phyloP scores from a whole-genome alignment of 2,888 invertebrate species.

The Merodon equestris region DNA sequence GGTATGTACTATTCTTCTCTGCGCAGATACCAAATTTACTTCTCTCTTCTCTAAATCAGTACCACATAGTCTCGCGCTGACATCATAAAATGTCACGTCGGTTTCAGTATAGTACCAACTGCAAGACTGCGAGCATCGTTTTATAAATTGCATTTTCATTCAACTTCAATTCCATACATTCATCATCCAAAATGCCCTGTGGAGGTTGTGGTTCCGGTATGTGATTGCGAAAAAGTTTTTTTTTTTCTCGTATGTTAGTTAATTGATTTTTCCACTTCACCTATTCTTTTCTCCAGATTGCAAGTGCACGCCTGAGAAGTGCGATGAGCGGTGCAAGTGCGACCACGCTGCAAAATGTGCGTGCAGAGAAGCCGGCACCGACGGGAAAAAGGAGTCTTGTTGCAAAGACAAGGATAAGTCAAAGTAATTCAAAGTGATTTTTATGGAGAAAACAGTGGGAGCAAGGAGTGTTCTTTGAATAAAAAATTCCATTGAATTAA shows the following conservation, averaged over 20 bases:
- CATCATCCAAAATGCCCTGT: slow-evolving; percentile 59
- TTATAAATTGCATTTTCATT: background rate
- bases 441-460: no score
- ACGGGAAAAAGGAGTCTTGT: slow-evolving; percentile 69
- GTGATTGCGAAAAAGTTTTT: background rate
- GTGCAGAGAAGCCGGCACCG: slow-evolving; percentile 68
- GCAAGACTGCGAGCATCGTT: no score
- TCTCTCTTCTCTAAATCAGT: no score
- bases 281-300: slow-evolving; percentile 71
- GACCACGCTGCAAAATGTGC: slow-evolving; percentile 71
- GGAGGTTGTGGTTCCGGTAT: slow-evolving; percentile 63
- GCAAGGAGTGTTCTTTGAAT: no score
- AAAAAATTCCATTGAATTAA: no score
- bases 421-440: slow-evolving; percentile 37
- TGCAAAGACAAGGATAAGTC: slow-evolving; percentile 67
- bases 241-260: background rate
- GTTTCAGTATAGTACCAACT: no score
- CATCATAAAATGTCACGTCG: no score
- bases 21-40: no score
- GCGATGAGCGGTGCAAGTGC: slow-evolving; percentile 75
- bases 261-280: slow-evolving; percentile 40
- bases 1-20: no score
- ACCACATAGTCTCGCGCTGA: no score
- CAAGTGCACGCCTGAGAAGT: slow-evolving; percentile 75
- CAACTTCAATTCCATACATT: background rate